Conservation (phyloP, 2,888 invertebrate species). For the Rhorus exstirpatorius region DNA sequence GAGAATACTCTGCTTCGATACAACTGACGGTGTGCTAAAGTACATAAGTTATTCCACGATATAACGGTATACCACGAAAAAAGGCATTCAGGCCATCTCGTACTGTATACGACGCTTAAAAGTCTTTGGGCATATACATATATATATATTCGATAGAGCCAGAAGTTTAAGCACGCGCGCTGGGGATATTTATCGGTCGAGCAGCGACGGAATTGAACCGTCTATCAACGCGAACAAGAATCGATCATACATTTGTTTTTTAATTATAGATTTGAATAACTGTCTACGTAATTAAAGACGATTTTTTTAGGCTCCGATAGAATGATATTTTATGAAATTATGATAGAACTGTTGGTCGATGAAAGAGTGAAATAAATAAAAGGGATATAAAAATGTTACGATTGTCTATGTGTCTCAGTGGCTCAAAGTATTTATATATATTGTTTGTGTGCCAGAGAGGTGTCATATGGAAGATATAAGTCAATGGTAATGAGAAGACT, state of each 20-base stretch:
- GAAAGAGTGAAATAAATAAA: neutral
- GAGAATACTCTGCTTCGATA: slow-evolving; percentile 58
- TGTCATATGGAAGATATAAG: slow-evolving; percentile 52
- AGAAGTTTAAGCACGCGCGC: slow-evolving; percentile 53
- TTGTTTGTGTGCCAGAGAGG: slow-evolving; percentile 11
- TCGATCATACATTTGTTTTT: neutral
- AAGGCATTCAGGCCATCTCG: slow-evolving; percentile 81
- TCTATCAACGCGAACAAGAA: slow-evolving; percentile 38
- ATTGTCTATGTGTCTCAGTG: slow-evolving; percentile 48
- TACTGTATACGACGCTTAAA: slow-evolving; percentile 56
- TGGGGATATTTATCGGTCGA: slow-evolving; percentile 41
- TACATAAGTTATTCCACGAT: slow-evolving; percentile 78
- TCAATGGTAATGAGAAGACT: slow-evolving; percentile 58
- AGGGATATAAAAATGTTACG: slow-evolving; percentile 14
- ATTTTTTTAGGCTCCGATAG: neutral
- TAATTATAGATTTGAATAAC: neutral
- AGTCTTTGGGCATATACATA: slow-evolving; percentile 49
- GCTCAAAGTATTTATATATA: slow-evolving; percentile 40
- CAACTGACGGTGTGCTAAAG: slow-evolving; percentile 69
- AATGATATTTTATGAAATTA: too few relatives aligned
- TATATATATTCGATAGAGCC: slow-evolving; percentile 28
- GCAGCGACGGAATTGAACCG: slow-evolving; percentile 57
- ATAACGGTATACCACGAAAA: slow-evolving; percentile 83
- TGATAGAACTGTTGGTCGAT: slow-evolving; percentile 6
- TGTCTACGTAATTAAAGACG: neutral